Base-by-base conservation (phyloP, 2,888 invertebrate species). In the Camponotus fellah region DNA sequence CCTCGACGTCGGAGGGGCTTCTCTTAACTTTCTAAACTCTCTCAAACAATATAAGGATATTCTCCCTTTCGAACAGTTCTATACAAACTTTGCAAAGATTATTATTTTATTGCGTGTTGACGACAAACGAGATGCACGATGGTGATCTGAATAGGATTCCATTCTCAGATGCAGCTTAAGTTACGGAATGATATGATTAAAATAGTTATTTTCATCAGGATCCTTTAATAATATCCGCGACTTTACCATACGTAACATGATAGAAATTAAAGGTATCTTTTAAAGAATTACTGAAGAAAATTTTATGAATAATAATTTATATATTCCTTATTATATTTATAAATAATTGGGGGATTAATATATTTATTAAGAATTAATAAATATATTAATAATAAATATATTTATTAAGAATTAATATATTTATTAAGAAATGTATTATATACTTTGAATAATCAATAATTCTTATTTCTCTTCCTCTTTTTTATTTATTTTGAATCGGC, bases 21-120 rank as follows among this genome's bases (percentile, higher is more conserved):
- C 40, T 14, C 34, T 1, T 71, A 37, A 71, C 49, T 68, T 17
- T 58, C n/a, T n/a, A 49, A 62, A 34, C 21, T 64, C 21, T 58
- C 58, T 64, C 34, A 14, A 49, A 62, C 60, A 60, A 14, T 60
- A 34, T 34, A 60, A 14, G 10, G 21, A 34, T 43, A 43, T 43
- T 1, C 4, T 32, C 32, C 32, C 62, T 37, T 64, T 75, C 14
- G 3, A 46, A 10, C 64, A 40, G n/a, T 49, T 49, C 10, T n/a
- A 10, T n/a, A 8, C 53, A 62, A 74, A 75, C 34, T 75, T 75
- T 34, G 12, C 21, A 17, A 75, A 4, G 64, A 21, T 49, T 53
- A 34, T 49, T 64, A 49, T 49, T 64, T 49, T 4, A 14, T 64
- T 37, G 12, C 43, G 17, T 10, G 64, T 64, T 75, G 46, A 49